phyloP scores from a whole-genome alignment of 2,113 vertebrate genomes.

The Microtus pennsylvanicus region DNA sequence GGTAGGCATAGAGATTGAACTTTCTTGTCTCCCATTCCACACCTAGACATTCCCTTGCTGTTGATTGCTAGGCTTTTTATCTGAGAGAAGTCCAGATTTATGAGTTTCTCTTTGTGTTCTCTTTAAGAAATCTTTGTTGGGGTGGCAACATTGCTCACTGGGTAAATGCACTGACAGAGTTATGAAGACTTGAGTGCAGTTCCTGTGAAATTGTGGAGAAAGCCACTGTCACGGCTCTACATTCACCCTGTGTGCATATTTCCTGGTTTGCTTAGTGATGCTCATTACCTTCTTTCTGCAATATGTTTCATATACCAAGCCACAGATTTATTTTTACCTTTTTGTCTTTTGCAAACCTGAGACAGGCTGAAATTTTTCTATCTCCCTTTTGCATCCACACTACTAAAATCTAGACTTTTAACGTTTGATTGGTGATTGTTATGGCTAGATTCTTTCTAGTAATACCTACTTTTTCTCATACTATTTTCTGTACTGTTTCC shows the following conservation, averaged over 20 bases:
- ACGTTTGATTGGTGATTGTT: not conserved
- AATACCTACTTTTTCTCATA: not conserved
- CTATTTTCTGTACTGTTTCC: not conserved
- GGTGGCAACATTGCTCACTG: not conserved
- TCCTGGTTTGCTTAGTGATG: not conserved
- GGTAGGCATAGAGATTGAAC: not conserved
- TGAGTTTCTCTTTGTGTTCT: not conserved
- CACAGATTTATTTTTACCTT: not conserved
- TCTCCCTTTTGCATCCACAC: not conserved
- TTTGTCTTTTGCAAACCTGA: not conserved
- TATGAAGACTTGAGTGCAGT: not conserved
- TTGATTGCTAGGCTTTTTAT: not conserved
- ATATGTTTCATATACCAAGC: not conserved
- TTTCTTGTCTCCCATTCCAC: not conserved
- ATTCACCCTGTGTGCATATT: not conserved
- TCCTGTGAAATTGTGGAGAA: not conserved
- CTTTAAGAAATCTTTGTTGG: constrained; percentile 17
- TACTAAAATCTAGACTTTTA: not conserved
- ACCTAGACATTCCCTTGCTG: not conserved
- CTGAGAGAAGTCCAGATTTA: not conserved
- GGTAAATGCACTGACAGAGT: not conserved
- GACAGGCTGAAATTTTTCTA: not conserved
- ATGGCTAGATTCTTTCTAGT: not conserved
- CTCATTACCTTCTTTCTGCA: not conserved
- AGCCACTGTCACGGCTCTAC: not conserved